These are phyloP conservation scores for Beaufortia kweichowensis DNA, from an alignment of 2,113 vertebrate species.

Conservation along the genomic window DNA sequence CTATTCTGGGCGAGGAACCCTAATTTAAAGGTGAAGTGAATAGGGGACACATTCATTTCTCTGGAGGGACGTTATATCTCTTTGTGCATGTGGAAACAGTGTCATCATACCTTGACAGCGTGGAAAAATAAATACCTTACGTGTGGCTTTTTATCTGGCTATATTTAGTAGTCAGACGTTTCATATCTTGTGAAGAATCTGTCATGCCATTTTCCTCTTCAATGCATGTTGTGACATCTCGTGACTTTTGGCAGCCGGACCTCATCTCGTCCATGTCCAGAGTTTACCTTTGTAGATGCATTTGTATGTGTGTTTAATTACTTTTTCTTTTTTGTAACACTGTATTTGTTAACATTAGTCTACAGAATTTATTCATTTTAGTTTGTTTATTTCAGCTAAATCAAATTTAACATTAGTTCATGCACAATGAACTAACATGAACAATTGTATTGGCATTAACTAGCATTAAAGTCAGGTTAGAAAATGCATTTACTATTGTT, in stretches of 20 bases:
- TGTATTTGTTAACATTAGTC: no score
- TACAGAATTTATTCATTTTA: no score
- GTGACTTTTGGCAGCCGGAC: constrained; percentile 40
- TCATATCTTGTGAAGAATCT: constrained; percentile 45
- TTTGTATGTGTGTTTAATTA: no score
- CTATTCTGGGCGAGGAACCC: constrained; percentile 13
- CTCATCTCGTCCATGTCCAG: constrained; percentile 29
- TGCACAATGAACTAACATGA: no score
- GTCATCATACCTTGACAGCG: constrained; percentile 41
- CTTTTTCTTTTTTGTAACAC: no score
- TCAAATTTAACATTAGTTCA: no score
- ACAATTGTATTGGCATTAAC: no score
- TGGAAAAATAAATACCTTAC: constrained; percentile 53
- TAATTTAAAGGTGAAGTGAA: constrained; percentile 39
- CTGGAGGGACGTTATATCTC: constrained; percentile 3
- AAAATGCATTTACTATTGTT: no score
- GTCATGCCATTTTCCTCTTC: constrained; percentile 50
- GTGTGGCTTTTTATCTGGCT: constrained; percentile 50
- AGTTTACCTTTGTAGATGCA: background rate
- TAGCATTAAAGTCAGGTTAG: no score
- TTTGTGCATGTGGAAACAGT: constrained; percentile 43
- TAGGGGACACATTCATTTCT: background rate
- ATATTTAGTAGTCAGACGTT: constrained; percentile 51
- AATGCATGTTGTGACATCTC: constrained; percentile 59
- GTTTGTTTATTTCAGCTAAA: no score